These are phyloP conservation scores for Ricordea florida DNA, from an alignment of 92 coral and sea anemone genomes.

Conservation along the genomic window DNA sequence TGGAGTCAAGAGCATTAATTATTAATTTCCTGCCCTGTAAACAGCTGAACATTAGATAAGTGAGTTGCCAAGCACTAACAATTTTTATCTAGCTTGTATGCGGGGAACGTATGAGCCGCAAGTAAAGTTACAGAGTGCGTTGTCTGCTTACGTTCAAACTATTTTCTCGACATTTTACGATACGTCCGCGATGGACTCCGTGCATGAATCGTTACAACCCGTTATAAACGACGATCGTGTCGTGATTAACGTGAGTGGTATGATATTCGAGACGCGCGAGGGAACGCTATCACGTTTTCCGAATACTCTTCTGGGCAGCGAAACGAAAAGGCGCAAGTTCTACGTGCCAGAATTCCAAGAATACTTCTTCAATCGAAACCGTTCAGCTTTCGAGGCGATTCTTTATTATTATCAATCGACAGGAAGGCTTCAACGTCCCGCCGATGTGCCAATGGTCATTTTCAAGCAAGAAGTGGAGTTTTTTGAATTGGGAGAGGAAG, in stretches of 20 bases:
- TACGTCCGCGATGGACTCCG: conserved; percentile 10
- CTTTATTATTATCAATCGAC: conserved; percentile 92
- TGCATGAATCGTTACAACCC: conserved; percentile 12
- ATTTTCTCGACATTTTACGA: no score
- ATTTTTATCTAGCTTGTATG: no score
- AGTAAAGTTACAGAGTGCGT: no score
- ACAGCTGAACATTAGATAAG: no score
- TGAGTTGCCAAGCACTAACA: no score
- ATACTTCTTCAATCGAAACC: conserved; percentile 94
- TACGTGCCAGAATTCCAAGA: conserved; percentile 78
- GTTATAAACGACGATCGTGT: conserved; percentile 78
- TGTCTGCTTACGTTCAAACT: no score
- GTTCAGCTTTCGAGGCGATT: conserved; percentile 95
- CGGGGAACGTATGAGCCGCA: no score
- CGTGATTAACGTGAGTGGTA: conserved; percentile 97
- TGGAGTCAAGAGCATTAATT: no score
- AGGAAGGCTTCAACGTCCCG: conserved; percentile 88
- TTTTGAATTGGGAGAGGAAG: conserved; percentile 91
- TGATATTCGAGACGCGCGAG: conserved; percentile 91
- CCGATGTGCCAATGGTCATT: conserved; percentile 86
- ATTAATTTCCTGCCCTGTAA: no score
- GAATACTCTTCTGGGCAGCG: conserved; percentile 83
- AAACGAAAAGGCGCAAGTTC: conserved; percentile 78
- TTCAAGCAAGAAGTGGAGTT: conserved; percentile 95
- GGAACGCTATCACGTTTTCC: conserved; percentile 89